phyloP scores from a whole-genome alignment of 2,888 invertebrate species.

The Sphecodes monilicornis region DNA sequence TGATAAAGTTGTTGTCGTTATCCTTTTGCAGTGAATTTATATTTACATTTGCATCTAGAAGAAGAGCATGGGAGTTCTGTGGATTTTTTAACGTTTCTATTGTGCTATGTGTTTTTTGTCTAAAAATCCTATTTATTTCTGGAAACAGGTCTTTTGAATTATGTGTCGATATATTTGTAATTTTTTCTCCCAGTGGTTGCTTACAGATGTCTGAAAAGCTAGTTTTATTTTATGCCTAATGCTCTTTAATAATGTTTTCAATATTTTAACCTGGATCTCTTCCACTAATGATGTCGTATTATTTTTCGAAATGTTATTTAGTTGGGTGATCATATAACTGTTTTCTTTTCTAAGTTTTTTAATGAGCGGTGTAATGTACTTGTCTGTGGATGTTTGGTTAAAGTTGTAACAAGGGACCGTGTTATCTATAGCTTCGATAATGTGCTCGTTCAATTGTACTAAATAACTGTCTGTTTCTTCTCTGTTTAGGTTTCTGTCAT shows the following conservation, averaged over 20 bases:
- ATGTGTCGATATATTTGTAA: not conserved
- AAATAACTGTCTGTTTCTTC: slow-evolving; percentile 12
- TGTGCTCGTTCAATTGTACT: not conserved
- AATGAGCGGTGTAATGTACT: slow-evolving; percentile 1
- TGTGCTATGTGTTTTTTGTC: not conserved
- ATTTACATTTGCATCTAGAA: not conserved
- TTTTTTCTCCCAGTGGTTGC: not conserved
- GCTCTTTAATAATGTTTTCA: not conserved
- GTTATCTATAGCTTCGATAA: not conserved
- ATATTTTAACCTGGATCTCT: not conserved
- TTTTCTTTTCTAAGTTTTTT: slow-evolving; percentile 10
- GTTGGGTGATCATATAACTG: not conserved
- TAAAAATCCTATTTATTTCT: slow-evolving; percentile 12
- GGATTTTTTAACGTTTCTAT: not conserved
- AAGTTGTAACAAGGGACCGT: not conserved
- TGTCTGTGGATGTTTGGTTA: not conserved
- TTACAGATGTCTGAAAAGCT: not conserved
- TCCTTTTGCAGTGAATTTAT: too few species aligned
- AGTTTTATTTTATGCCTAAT: not conserved
- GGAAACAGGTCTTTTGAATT: slow-evolving; percentile 14
- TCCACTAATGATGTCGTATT: not conserved
- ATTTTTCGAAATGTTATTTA: not conserved
- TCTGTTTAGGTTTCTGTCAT: slow-evolving; percentile 9
- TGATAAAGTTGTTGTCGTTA: not conserved
- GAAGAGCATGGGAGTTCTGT: not conserved